Conservation (phyloP, 1,140 invertebrate species). For the Tetramorium parvispinum region DNA sequence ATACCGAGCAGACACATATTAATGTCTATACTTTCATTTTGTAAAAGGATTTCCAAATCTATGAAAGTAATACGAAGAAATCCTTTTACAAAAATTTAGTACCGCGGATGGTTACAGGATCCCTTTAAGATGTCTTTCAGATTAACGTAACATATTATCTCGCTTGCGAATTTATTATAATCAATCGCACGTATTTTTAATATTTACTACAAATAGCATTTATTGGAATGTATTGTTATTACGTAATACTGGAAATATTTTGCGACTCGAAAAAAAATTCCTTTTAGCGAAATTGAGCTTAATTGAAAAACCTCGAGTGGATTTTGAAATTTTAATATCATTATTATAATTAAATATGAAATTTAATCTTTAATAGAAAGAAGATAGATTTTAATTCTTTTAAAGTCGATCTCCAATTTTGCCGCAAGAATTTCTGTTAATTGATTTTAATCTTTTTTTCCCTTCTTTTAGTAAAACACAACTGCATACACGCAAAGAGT, state of each 20-base stretch:
- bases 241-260: background rate
- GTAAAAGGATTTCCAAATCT: too few species aligned
- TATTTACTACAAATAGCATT: conserved; percentile 9
- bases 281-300: background rate
- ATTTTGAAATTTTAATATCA: background rate
- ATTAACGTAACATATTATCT: background rate
- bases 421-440: background rate
- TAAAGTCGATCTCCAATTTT: background rate
- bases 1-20: too few species aligned
- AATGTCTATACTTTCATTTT: too few species aligned
- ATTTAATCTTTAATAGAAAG: background rate
- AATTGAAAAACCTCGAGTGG: background rate
- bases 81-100: too few species aligned
- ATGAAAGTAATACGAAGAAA: too few species aligned
- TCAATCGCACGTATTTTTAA: background rate
- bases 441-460: background rate
- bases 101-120: too few species aligned
- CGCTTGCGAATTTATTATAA: background rate
- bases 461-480: background rate
- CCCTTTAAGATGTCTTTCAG: background rate
- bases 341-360: background rate
- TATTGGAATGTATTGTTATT: background rate
- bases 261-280: background rate
- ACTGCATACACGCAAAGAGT: background rate
- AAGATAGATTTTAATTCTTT: background rate